These are phyloP conservation scores for Eupithecia insigniata DNA, from an alignment of 2,888 invertebrate genomes.

Conservation along the genomic window DNA sequence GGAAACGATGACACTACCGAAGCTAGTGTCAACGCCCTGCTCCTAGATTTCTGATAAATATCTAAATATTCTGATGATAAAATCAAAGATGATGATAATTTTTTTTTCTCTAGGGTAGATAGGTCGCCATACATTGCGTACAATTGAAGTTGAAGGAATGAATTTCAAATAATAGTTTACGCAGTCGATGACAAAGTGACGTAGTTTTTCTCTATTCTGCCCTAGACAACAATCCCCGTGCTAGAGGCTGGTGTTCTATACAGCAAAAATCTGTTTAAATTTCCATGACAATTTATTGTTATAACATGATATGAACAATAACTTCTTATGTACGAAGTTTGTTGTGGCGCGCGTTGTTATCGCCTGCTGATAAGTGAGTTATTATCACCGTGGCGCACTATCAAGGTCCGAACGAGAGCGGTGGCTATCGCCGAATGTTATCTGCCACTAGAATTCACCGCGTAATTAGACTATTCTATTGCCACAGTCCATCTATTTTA, in stretches of 20 bases:
- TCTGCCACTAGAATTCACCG: constrained; percentile 41
- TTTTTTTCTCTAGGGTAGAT: too few species aligned
- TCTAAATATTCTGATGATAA: too few species aligned
- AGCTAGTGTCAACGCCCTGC: too few species aligned
- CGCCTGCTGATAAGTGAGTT: constrained; percentile 57
- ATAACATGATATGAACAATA: constrained; percentile 32
- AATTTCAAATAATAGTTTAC: too few species aligned
- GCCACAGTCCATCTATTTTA: background rate
- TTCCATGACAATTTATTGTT: constrained; percentile 14
- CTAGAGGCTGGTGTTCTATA: background rate
- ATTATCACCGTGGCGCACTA: constrained; percentile 59
- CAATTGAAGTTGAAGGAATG: too few species aligned
- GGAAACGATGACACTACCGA: too few species aligned
- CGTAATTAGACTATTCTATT: constrained; percentile 31
- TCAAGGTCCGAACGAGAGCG: constrained; percentile 59
- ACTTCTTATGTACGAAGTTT: constrained; percentile 47
- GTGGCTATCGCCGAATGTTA: constrained; percentile 48
- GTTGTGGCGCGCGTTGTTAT: constrained; percentile 61
- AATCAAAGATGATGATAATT: too few species aligned
- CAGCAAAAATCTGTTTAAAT: constrained; percentile 3
- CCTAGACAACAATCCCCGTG: too few species aligned
- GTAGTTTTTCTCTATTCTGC: too few species aligned
- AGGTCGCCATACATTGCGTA: too few species aligned
- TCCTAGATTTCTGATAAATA: too few species aligned
- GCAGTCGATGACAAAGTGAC: too few species aligned